A percentile compares a stretch with the other conserved stretches of the same genome.
phyloP scores from a whole-genome alignment of 2,113 vertebrate species.

The Ailurus styani region DNA sequence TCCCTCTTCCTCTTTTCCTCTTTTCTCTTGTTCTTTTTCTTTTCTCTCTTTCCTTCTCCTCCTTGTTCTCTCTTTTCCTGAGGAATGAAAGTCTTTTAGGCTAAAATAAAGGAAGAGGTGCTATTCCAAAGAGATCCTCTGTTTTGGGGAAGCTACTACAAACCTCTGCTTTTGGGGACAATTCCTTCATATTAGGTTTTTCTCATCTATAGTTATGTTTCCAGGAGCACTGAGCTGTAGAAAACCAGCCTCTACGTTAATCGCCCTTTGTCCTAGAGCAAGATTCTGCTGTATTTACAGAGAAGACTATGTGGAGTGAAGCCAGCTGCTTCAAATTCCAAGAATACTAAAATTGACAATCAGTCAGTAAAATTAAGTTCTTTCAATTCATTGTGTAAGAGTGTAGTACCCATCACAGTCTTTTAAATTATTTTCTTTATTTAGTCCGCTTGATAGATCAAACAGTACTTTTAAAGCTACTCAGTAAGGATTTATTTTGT shows the following conservation, averaged over 20 bases:
- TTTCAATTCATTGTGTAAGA: background rate
- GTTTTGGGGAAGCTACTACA: background rate
- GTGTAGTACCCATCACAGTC: background rate
- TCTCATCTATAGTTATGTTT: background rate
- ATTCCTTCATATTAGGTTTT: background rate
- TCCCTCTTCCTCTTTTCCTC: background rate
- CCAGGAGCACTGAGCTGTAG: background rate
- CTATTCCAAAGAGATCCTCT: background rate
- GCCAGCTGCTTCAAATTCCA: background rate
- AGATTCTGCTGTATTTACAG: background rate
- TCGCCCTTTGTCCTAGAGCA: background rate
- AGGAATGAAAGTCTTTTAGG: background rate
- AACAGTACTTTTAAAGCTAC: background rate
- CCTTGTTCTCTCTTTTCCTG: background rate
- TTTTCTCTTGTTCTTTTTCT: background rate
- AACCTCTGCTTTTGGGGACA: background rate
- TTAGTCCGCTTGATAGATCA: background rate
- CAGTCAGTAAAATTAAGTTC: background rate
- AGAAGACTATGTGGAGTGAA: background rate
- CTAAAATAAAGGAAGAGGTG: background rate
- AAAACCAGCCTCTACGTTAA: background rate
- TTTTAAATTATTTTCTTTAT: background rate
- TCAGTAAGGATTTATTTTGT: background rate
- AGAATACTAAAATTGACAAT: background rate
- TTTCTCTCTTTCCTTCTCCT: too few species aligned